These are phyloP conservation scores for Epinotia ramella DNA, from an alignment of 2,888 invertebrate species.

Conservation along the genomic window DNA sequence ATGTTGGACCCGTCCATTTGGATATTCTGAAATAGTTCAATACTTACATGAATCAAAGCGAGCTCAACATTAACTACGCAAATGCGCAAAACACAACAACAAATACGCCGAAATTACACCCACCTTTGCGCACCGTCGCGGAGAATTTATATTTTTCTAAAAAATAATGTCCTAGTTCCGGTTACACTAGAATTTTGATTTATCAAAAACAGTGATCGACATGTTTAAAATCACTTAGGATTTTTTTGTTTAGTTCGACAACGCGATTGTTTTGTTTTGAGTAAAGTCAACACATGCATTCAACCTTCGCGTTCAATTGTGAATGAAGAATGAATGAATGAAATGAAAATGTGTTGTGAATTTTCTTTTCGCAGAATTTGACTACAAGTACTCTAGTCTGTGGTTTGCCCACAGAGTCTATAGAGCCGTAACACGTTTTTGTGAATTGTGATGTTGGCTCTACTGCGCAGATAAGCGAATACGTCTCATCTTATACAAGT, in stretches of 20 bases:
- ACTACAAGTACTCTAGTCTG: background rate
- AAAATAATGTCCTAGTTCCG: conserved; percentile 52
- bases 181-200: conserved; percentile 64
- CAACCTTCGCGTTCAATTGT: conserved; percentile 32
- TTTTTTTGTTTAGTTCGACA: conserved; percentile 60
- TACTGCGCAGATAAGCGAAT: background rate
- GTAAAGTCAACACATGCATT: conserved; percentile 27
- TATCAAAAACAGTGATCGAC: conserved; percentile 58
- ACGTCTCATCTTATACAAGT: background rate
- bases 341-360: conserved; percentile 2
- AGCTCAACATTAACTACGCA: conserved; percentile 35
- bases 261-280: conserved; percentile 54
- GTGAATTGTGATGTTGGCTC: background rate
- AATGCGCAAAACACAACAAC: conserved; percentile 41
- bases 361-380: conserved; percentile 12
- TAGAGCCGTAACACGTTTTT: background rate
- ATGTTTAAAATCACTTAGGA: conserved; percentile 56
- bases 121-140: conserved; percentile 57
- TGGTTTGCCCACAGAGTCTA: conserved; percentile 2
- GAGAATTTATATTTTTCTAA: conserved; percentile 55
- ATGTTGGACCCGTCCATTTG: conserved; percentile 72
- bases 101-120: conserved; percentile 50
- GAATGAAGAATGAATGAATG: conserved; percentile 16
- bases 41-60: conserved; percentile 32
- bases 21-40: conserved; percentile 48